Conservation (phyloP, 2,797 vertebrate genomes). For the Melanotaenia trifasciata region DNA sequence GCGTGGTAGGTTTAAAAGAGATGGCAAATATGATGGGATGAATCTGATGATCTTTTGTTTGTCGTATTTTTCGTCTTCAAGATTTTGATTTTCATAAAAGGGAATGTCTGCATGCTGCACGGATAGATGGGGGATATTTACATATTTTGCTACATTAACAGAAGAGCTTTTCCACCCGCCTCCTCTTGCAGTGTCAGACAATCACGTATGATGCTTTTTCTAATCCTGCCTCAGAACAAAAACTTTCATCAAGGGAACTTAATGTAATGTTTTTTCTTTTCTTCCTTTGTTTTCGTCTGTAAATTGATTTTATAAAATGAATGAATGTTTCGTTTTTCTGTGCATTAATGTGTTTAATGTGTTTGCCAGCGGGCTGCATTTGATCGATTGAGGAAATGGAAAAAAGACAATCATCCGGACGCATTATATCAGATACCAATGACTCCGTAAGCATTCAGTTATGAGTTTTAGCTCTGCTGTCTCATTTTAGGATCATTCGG, state of each 20-base stretch:
- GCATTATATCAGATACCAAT: conserved; percentile 49
- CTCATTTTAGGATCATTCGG: conserved; percentile 35
- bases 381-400: conserved; percentile 39
- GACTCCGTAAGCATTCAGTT: conserved; percentile 42
- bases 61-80: conserved; percentile 5
- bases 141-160: conserved; percentile 22
- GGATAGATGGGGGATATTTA: conserved; percentile 22
- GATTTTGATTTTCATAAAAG: conserved; percentile 40
- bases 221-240: conserved; percentile 26
- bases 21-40: conserved; percentile 1
- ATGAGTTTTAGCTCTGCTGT: conserved; percentile 42
- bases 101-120: conserved; percentile 72
- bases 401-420: conserved; percentile 66
- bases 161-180: conserved; percentile 20
- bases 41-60: neutral
- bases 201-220: conserved; percentile 50
- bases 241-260: conserved; percentile 21
- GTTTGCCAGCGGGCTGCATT: conserved; percentile 44
- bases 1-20: neutral
- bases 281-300: conserved; percentile 33
- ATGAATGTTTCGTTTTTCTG: conserved; percentile 44
- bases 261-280: conserved; percentile 25
- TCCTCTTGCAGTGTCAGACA: conserved; percentile 63
- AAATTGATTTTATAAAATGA: conserved; percentile 51
- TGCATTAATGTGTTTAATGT: conserved; percentile 51